Conservation (phyloP, 2,888 invertebrate species). For the Dendrolimus houi region DNA sequence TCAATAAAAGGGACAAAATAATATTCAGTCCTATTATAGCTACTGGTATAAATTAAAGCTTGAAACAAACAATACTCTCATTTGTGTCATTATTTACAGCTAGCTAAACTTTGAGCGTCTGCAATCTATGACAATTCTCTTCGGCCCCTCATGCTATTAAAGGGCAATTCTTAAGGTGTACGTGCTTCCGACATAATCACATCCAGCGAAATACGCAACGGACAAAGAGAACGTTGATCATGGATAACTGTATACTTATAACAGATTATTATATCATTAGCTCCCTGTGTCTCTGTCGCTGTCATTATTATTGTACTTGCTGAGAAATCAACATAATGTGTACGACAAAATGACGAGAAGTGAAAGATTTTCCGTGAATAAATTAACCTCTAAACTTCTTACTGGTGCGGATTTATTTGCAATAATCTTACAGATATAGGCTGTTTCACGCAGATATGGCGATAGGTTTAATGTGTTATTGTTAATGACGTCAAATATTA, state of each 20-base stretch:
- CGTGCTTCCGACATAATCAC: slow-evolving; percentile 60
- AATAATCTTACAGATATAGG: too few relatives aligned
- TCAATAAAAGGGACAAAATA: too few relatives aligned
- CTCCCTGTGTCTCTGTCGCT: slow-evolving; percentile 18
- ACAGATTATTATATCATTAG: slow-evolving; percentile 12
- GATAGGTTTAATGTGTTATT: too few relatives aligned
- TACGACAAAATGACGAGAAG: too few relatives aligned
- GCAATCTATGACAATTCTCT: slow-evolving; percentile 66
- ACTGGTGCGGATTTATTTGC: too few relatives aligned
- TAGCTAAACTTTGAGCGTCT: slow-evolving; percentile 54
- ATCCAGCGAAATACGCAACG: slow-evolving; percentile 39
- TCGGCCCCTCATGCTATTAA: slow-evolving; percentile 61
- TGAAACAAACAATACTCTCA: slow-evolving; percentile 41
- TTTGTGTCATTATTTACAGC: slow-evolving; percentile 71
- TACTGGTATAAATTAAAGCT: too few relatives aligned
- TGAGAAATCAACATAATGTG: neutral
- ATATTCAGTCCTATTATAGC: too few relatives aligned
- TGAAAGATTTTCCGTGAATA: too few relatives aligned
- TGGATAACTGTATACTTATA: slow-evolving; percentile 25
- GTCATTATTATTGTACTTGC: neutral
- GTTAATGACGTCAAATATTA: too few relatives aligned
- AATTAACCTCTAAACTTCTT: too few relatives aligned
- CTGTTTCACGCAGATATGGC: too few relatives aligned
- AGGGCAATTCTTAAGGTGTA: slow-evolving; percentile 62
- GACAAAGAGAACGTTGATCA: slow-evolving; percentile 31